A percentile compares a stretch with the other conserved stretches of the same genome.
These are phyloP conservation scores for Epinephelus malabaricus DNA, from an alignment of 2,797 vertebrate genomes.

Conservation along the genomic window DNA sequence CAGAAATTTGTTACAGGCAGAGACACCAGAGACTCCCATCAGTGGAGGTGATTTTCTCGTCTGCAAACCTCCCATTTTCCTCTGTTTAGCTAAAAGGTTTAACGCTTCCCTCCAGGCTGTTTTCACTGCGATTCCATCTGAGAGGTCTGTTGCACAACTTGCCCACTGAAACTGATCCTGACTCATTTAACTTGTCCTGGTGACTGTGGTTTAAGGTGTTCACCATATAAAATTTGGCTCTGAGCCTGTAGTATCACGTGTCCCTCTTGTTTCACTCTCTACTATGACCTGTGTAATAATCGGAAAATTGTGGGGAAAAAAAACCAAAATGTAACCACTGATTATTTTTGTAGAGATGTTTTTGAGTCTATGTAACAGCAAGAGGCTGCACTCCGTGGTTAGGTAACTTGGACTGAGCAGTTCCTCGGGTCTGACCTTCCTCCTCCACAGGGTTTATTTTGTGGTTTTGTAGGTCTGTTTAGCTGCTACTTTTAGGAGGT, in stretches of 20 bases:
- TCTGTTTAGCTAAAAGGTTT: constrained; percentile 58
- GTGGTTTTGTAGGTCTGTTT: constrained; percentile 60
- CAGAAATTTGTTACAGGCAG: constrained; percentile 56
- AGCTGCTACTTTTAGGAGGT: constrained; percentile 51
- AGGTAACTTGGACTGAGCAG: constrained; percentile 36
- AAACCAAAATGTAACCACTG: constrained; percentile 11
- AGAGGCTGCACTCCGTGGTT: constrained; percentile 26
- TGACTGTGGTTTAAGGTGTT: constrained; percentile 44
- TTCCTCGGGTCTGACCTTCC: constrained; percentile 54
- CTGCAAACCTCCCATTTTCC: constrained; percentile 57
- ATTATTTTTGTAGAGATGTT: constrained; percentile 59
- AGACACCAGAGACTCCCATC: constrained; percentile 47
- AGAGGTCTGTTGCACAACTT: constrained; percentile 54
- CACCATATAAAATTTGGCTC: constrained; percentile 6
- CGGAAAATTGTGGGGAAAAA: not conserved
- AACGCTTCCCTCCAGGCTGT: constrained; percentile 53
- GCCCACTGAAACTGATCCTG: constrained; percentile 47
- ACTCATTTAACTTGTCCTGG: constrained; percentile 37
- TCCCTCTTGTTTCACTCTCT: constrained; percentile 3
- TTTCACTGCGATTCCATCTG: constrained; percentile 47
- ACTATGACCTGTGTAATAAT: constrained; percentile 18
- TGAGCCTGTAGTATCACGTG: constrained; percentile 5
- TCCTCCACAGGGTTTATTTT: constrained; percentile 57
- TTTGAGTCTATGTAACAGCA: constrained; percentile 42
- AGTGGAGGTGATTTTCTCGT: constrained; percentile 65